Evolutionary conservation across 2,113 vertebrate species (phyloP).

Genomic region (Electrona antarctica): DNA sequence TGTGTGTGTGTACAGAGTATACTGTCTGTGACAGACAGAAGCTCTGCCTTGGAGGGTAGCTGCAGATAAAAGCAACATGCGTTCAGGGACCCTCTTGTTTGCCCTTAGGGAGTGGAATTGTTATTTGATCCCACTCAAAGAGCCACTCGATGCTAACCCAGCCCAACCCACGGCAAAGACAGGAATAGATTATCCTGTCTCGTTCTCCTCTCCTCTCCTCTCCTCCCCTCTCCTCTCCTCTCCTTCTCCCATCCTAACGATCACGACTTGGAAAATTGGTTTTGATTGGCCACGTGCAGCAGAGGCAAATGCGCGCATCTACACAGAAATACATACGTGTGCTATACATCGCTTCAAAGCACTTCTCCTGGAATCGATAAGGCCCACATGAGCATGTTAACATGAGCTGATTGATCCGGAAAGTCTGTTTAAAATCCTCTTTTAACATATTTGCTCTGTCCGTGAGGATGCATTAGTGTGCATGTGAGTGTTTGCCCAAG

Average conservation of each 20-base stretch:
- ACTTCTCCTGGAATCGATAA: background rate
- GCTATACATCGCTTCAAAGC: background rate
- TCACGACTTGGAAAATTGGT: slow-evolving; percentile 25
- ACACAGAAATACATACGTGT: background rate
- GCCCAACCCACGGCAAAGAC: slow-evolving; percentile 52
- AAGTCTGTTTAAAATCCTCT: background rate
- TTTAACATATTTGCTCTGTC: background rate
- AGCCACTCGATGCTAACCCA: slow-evolving; percentile 48
- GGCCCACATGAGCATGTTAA: background rate
- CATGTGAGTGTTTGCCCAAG: background rate
- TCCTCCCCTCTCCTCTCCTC: background rate
- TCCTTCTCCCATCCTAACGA: slow-evolving; percentile 16
- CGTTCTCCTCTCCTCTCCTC: slow-evolving; percentile 16
- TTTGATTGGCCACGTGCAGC: slow-evolving; percentile 19
- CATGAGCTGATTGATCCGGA: background rate
- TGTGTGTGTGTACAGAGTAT: slow-evolving; percentile 18
- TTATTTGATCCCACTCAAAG: slow-evolving; percentile 70
- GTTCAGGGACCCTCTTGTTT: slow-evolving; percentile 47
- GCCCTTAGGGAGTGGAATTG: slow-evolving; percentile 51
- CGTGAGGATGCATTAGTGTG: background rate
- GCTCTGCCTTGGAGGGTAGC: slow-evolving; percentile 46
- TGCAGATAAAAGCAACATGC: slow-evolving; percentile 62
- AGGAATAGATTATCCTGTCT: slow-evolving; percentile 56
- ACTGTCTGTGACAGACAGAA: background rate
- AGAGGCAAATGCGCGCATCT: background rate